These are phyloP conservation scores for Mycalesis mineus DNA, from an alignment of 2,888 invertebrate species.

Conservation along the genomic window DNA sequence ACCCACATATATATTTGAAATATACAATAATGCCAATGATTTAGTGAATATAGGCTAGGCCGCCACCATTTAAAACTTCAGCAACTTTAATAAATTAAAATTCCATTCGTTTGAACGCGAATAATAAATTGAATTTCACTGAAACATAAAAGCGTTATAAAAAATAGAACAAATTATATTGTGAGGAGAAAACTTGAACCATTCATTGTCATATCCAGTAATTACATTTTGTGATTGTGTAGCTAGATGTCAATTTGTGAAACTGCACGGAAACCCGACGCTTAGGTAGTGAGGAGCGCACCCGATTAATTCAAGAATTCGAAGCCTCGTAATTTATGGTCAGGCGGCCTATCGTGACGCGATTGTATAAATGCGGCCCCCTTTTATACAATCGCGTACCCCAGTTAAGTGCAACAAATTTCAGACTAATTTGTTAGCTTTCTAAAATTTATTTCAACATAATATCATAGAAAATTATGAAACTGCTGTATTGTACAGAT, in stretches of 20 bases:
- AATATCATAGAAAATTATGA: not conserved
- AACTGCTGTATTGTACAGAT: no score
- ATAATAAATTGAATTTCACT: constrained; percentile 7
- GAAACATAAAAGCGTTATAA: constrained; percentile 19
- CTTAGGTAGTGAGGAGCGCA: constrained; percentile 53
- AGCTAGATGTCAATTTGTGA: constrained; percentile 66
- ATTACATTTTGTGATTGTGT: constrained; percentile 53
- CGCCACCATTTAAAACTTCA: no score
- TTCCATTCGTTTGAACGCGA: not conserved
- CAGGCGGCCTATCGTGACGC: constrained; percentile 49
- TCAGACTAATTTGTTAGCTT: no score
- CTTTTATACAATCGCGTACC: no score
- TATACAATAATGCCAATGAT: no score
- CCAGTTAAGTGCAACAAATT: no score
- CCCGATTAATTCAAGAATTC: constrained; percentile 69
- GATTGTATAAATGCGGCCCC: not conserved
- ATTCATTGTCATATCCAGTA: constrained; percentile 28
- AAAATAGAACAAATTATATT: constrained; percentile 16
- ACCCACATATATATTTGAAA: no score
- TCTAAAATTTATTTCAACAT: no score
- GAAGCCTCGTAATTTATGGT: constrained; percentile 59
- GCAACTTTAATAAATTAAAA: not conserved
- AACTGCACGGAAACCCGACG: constrained; percentile 65
- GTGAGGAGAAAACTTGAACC: constrained; percentile 27
- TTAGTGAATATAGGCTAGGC: no score